These are phyloP conservation scores for Arge pagana DNA, from an alignment of 2,888 invertebrate species.

Conservation along the genomic window DNA sequence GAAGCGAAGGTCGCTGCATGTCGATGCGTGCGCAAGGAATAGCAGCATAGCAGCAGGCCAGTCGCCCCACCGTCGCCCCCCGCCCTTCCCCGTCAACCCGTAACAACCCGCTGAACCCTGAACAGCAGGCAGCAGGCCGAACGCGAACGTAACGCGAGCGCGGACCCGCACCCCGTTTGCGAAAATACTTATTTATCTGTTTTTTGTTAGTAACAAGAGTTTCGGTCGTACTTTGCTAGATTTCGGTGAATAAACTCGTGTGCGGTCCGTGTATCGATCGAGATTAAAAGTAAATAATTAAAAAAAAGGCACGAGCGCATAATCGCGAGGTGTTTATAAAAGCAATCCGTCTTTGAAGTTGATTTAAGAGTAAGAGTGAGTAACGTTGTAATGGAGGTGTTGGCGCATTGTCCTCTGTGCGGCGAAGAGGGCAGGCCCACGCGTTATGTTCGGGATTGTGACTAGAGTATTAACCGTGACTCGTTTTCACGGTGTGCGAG, in stretches of 20 bases:
- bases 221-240: slow-evolving; percentile 11
- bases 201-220: slow-evolving; percentile 12
- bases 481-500: slow-evolving; percentile 2
- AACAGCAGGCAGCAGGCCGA: slow-evolving; percentile 17
- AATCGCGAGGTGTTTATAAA: too few species aligned
- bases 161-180: slow-evolving; percentile 13
- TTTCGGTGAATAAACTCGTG: neutral
- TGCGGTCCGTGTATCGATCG: slow-evolving; percentile 1
- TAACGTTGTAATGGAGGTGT: slow-evolving; percentile 22
- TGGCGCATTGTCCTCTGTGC: slow-evolving; percentile 23
- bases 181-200: slow-evolving; percentile 3
- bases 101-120: slow-evolving; percentile 11
- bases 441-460: slow-evolving; percentile 21
- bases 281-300: slow-evolving; percentile 4
- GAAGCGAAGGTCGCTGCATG: neutral
- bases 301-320: neutral
- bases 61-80: slow-evolving; percentile 11
- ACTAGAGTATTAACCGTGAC: slow-evolving; percentile 1
- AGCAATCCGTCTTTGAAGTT: too few species aligned
- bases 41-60: slow-evolving; percentile 17
- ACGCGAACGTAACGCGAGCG: slow-evolving; percentile 7
- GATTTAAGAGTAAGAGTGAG: slow-evolving; percentile 5
- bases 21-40: slow-evolving; percentile 10
- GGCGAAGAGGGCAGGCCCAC: slow-evolving; percentile 20
- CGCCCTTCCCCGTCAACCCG: slow-evolving; percentile 6